Conservation (phyloP, 2,888 invertebrate genomes). For the Allygus modestus region DNA sequence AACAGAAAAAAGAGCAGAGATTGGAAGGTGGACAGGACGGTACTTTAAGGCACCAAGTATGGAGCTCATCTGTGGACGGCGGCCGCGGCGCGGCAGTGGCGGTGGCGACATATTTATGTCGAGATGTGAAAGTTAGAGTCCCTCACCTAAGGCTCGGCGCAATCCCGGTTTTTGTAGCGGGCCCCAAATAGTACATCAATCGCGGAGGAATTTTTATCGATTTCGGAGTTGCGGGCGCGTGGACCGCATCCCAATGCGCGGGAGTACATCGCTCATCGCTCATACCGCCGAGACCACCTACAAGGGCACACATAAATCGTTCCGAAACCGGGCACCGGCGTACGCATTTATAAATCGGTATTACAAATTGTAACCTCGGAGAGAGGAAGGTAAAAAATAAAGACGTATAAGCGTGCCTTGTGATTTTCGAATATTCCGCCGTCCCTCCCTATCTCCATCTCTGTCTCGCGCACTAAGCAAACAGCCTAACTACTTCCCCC, state of each 20-base stretch:
- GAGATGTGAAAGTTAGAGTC: conserved; percentile 51
- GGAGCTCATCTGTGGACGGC: no score
- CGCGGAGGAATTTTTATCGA: conserved; percentile 56
- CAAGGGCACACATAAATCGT: conserved; percentile 19
- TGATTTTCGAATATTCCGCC: conserved; percentile 61
- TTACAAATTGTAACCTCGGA: conserved; percentile 66
- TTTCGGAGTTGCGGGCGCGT: conserved; percentile 54
- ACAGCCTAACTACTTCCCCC: conserved; percentile 61
- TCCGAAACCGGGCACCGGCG: conserved; percentile 51
- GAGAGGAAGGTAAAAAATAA: conserved; percentile 59
- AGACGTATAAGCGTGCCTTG: conserved; percentile 60
- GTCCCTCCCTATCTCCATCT: conserved; percentile 42
- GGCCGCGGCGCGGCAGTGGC: not conserved
- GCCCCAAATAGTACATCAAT: conserved; percentile 54
- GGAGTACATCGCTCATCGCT: conserved; percentile 17
- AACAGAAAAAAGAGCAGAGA: not conserved
- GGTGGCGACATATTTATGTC: conserved; percentile 52
- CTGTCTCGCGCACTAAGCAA: conserved; percentile 55
- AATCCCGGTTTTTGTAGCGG: conserved; percentile 51
- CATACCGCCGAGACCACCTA: conserved; percentile 39
- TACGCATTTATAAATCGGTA: conserved; percentile 67
- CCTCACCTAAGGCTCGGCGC: conserved; percentile 50
- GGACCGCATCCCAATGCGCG: conserved; percentile 35
- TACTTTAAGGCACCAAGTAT: conserved; percentile 43
- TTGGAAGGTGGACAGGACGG: conserved; percentile 4